These are phyloP conservation scores for Gallinago undulata DNA, from an alignment of 2,113 vertebrate genomes.

Conservation along the genomic window DNA sequence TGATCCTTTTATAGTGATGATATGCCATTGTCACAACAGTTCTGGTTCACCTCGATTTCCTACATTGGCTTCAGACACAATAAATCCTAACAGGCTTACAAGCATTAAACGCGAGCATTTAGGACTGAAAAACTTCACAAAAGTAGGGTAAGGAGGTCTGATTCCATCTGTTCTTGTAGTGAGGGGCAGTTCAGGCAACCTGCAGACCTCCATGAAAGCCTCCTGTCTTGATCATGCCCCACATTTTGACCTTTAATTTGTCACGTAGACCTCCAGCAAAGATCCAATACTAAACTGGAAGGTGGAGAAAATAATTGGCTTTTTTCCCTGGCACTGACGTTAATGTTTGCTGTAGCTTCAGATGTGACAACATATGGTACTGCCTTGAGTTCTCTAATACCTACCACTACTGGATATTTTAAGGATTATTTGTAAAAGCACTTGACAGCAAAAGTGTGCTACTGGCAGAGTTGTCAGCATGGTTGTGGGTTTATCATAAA, in stretches of 20 bases:
- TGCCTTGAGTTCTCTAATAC: neutral
- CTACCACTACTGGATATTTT: neutral
- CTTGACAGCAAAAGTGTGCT: neutral
- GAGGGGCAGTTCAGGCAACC: neutral
- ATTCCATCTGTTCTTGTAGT: neutral
- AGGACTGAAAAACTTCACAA: neutral
- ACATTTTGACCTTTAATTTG: slow-evolving; percentile 38
- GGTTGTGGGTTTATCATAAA: neutral
- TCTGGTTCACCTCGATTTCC: neutral
- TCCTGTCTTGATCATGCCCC: neutral
- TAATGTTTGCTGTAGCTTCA: neutral
- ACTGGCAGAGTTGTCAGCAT: neutral
- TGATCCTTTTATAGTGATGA: neutral
- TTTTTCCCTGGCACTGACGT: neutral
- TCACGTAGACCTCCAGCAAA: neutral
- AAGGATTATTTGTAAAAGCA: slow-evolving; percentile 11
- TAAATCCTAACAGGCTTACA: neutral
- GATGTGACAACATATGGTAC: neutral
- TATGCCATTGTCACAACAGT: neutral
- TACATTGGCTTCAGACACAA: neutral
- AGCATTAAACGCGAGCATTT: neutral
- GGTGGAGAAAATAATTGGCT: neutral
- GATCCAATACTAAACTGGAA: neutral
- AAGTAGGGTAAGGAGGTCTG: neutral
- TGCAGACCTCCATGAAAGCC: neutral